Evolutionary conservation across 1,140 invertebrate species (phyloP), one percentile per base, ranked within the genome.

Genomic region (Portunus trituberculatus): DNA sequence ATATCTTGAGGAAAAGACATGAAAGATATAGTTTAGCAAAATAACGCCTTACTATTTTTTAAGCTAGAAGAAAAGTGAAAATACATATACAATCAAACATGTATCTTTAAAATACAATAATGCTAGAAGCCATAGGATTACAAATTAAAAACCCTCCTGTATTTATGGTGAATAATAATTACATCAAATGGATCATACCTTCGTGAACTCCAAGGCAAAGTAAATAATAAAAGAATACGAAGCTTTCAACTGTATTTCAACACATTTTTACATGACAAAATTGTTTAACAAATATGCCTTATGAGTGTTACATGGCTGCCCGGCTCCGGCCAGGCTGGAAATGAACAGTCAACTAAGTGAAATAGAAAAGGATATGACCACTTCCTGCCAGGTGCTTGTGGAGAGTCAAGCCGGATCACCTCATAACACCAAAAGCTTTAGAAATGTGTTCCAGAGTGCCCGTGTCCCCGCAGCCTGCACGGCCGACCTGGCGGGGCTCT

Each of bases 201-300:
- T 76, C 20, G 25, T 7, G 16, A n/a, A 8, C n/a, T 8, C n/a
- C 67, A 76, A 76, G 67, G 67, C 12, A n/a, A 25, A n/a, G 4
- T n/a, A 76, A 76, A 7, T 76, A 76, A 76, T n/a, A 76, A 25
- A 76, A 76, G 67, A n/a, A n/a, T 76, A 76, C 67, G 67, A 76
- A 76, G 67, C 16, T 76, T 76, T 76, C 67, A 76, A 76, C 67
- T 76, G 67, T 76, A 76, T 76, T 76, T 76, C 67, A n/a, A 76
- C 67, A 76, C 67, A 76, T 76, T 76, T 76, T 76, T 76, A 76
- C 67, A 76, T 76, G 67, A 76, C 25, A 76, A 76, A 76, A 76
- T 76, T n/a, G 67, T 76, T 76, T 76, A 76, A 76, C 67, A 76
- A 76, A 76, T 76, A 76, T 12, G 16, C 67, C 67, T 76, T n/a